A percentile compares a stretch with the other conserved stretches of the same genome.
phyloP scores from a whole-genome alignment of 2,797 vertebrate species.

The Intellagama lesueurii region DNA sequence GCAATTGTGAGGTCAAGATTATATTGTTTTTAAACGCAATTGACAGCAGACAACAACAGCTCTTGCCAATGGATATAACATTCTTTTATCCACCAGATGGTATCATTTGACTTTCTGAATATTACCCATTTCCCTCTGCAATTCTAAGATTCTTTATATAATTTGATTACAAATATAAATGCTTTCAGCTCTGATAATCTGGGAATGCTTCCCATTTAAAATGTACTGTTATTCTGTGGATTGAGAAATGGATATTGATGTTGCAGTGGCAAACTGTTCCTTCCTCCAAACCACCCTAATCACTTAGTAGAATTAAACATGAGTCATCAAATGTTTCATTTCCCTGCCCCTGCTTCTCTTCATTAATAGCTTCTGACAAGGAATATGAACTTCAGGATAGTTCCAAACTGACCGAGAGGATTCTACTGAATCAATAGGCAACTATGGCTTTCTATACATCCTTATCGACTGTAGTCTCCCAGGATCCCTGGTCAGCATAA shows the following conservation, averaged over 20 bases:
- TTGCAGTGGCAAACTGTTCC: background rate
- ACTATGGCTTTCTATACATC: background rate
- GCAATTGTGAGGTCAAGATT: no score
- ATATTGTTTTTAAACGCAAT: no score
- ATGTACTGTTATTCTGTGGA: background rate
- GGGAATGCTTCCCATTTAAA: background rate
- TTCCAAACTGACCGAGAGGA: background rate
- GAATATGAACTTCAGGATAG: background rate
- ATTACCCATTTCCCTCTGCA: background rate
- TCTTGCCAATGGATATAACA: no score
- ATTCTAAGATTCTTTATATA: background rate
- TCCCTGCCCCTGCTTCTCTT: background rate
- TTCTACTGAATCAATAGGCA: background rate
- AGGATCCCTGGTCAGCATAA: background rate
- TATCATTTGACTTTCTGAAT: background rate
- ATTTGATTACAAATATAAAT: background rate
- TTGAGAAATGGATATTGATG: background rate
- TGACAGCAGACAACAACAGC: no score
- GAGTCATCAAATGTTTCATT: background rate
- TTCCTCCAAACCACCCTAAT: no score
- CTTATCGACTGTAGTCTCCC: background rate
- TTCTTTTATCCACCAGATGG: slow-evolving; percentile 4
- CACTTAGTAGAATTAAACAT: background rate
- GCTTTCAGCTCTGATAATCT: background rate
- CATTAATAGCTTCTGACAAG: background rate